A percentile compares a stretch with the other conserved stretches of the same genome.
Conservation (phyloP, 1,140 invertebrate species). For the Eriocheir sinensis region DNA sequence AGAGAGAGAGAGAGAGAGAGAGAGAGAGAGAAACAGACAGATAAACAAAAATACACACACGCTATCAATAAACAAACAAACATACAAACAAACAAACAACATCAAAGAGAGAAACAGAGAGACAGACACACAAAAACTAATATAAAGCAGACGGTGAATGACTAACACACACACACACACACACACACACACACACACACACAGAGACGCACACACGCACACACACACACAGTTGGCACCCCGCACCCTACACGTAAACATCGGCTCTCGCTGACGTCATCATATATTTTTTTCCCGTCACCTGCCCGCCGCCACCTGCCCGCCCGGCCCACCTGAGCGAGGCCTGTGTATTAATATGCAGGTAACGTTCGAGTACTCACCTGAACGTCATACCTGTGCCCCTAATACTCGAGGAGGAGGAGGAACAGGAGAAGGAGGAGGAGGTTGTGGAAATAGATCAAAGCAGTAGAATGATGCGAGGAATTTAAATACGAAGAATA, state of each 20-base stretch:
- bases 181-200: background rate
- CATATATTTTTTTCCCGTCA: background rate
- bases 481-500: too few relatives aligned
- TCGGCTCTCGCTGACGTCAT: background rate
- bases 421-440: background rate
- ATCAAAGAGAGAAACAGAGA: constrained; percentile 26
- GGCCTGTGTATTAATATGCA: background rate
- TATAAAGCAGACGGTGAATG: too few relatives aligned
- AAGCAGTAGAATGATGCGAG: too few relatives aligned
- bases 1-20: constrained; percentile 47
- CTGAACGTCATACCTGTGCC: too few relatives aligned
- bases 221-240: background rate
- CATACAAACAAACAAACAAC: background rate
- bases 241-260: background rate
- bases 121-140: background rate
- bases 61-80: background rate
- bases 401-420: background rate
- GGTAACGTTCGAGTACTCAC: background rate
- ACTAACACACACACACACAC: background rate
- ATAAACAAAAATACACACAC: background rate
- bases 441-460: background rate
- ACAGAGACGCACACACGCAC: background rate
- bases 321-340: background rate
- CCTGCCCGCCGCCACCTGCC: background rate
- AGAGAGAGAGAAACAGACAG: background rate